Base-by-base conservation (phyloP, 2,888 invertebrate species). In the Ochlodes sylvanus region DNA sequence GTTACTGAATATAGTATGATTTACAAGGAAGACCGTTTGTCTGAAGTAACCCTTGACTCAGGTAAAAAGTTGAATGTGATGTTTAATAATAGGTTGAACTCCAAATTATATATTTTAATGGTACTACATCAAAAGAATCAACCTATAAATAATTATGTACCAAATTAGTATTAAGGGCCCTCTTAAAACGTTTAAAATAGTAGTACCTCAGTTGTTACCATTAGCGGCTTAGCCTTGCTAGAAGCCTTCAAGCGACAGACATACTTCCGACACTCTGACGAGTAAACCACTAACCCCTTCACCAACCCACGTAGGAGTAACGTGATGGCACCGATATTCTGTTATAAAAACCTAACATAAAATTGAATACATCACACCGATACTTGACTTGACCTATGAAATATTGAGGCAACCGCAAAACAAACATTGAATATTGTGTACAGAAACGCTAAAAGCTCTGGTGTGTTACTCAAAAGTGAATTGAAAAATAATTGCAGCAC, bases 401-500 rank as follows among this genome's bases (percentile, higher is more conserved):
- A 50, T 41, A 21, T 69, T 86, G 80, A 81, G 75, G 83, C 73
- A 86, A 86, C 74, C 63, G 34, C 70, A 77, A 77, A 74, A 70
- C 76, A 76, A 77, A 79, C 74, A 75, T 71, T 63, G 71, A 76
- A 70, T 78, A 75, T 69, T 73, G 71, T 71, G 71, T 67, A 73
- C 69, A 70, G 67, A 66, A 75, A 74, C 74, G 79, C 83, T 84
- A 82, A 84, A 84, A 87, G 84, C 81, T 79, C 70, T 57, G 65
- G 70, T 68, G 72, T 71, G 75, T 86, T 88, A 77, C 87, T 70
- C 74, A 84, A 86, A 82, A 76, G 75, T 74, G 76, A 82, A 87
- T 85, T 81, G 80, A 82, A 84, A 84, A 79, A 73, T 76, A 75
- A 83, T 82, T 80, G 75, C 78, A 52, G 44, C 54, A 42, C 60